Base-by-base conservation (phyloP, 2,888 invertebrate genomes). In the Syritta pipiens region DNA sequence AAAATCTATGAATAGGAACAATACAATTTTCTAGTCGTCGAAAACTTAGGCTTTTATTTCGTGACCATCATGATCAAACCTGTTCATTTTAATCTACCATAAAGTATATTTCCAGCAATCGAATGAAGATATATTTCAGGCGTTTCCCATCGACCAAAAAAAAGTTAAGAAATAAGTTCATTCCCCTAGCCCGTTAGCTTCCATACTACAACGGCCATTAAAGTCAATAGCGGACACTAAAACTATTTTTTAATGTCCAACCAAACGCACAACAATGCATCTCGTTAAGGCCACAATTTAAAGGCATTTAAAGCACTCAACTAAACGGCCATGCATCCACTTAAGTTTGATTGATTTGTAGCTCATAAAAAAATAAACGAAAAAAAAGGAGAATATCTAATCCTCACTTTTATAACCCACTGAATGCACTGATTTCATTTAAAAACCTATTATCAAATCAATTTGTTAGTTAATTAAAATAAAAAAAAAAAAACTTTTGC, bases 261-360 rank as follows among this genome's bases (percentile, higher is more conserved):
- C 12, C 19, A 44, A 44, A 22, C n/a, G 59, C 32, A 46, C 6
- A 14, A 24, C 32, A 32, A 40, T 59, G 5, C 30, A n/a, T 20
- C 30, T 57, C 30, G 57, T 42, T 57, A 42, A 44, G 44, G 32
- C 32, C 14, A 14, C 20, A 30, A 9, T 22, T 59, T 22, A 60
- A 48, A 20, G 59, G 19, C 37, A 60, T 46, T 46, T 24, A 20
- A 44, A 22, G 20, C 20, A 24, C 10, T 20, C 22, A 24, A n/a
- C 19, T n/a, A 12, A 14, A 26, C 6, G 24, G 19, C 5, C 17
- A 10, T 59, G 42, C 9, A 44, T 42, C 30, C 46, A 46, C 32
- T 48, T 60, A 48, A 46, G 12, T 51, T 51, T 69, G 51, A 69
- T 60, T 69, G 51, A 71, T 71, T 60, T 53, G 44, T 60, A 60